Evolutionary conservation across 2,797 vertebrate species (phyloP).

Genomic region (Lutjanus argentimaculatus): DNA sequence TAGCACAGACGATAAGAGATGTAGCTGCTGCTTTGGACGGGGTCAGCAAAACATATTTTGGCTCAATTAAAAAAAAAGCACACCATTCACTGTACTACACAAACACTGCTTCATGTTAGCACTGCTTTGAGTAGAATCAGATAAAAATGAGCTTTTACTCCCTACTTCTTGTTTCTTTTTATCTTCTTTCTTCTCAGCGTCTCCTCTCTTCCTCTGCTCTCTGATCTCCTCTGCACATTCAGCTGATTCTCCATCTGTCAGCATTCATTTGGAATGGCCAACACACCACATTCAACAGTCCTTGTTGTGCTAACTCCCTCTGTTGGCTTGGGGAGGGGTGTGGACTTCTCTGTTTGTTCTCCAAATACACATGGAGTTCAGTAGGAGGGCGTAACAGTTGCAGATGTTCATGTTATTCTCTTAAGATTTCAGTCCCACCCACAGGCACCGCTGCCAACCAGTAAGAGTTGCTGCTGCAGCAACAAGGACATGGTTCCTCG

Average conservation of each 20-base stretch:
- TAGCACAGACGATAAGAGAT: too few species aligned
- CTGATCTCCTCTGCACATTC: too few species aligned
- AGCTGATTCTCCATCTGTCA: too few species aligned
- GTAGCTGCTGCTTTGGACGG: too few species aligned
- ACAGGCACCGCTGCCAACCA: not conserved
- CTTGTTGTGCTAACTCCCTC: constrained; percentile 12
- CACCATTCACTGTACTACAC: not conserved
- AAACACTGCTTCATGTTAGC: not conserved
- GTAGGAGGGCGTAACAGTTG: not conserved
- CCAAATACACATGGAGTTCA: constrained; percentile 15
- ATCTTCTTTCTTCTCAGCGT: not conserved
- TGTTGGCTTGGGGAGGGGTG: constrained; percentile 2
- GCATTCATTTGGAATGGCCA: not conserved
- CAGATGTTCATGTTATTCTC: constrained; percentile 13
- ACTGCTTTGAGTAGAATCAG: not conserved
- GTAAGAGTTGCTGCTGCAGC: not conserved
- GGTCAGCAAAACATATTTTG: too few species aligned
- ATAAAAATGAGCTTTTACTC: not conserved
- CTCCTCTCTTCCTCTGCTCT: too few species aligned
- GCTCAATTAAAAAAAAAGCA: not conserved
- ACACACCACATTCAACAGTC: not conserved
- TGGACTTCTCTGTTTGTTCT: constrained; percentile 26
- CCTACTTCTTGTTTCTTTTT: too few species aligned
- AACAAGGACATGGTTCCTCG: not conserved
- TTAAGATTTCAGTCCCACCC: not conserved